A percentile compares a stretch with the other conserved stretches of the same genome.
These are phyloP conservation scores for Nomada fucata DNA, from an alignment of 2,888 invertebrate genomes.

Conservation along the genomic window DNA sequence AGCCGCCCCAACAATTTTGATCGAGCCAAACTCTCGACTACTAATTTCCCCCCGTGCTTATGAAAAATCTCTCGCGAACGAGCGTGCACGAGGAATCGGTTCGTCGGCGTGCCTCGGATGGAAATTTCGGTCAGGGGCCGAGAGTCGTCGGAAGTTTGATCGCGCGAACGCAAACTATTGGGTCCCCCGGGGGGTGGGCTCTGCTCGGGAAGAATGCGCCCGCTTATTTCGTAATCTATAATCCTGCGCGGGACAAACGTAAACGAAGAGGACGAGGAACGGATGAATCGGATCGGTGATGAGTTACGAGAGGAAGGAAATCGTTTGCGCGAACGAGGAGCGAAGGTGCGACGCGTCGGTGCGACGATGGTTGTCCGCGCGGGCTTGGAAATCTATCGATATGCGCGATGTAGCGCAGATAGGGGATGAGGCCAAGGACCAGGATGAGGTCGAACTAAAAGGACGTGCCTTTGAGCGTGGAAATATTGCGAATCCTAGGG, in stretches of 20 bases:
- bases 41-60: not conserved
- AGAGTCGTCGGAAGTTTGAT: too few species aligned
- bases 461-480: constrained; percentile 64
- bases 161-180: too few species aligned
- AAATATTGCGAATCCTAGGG: constrained; percentile 65
- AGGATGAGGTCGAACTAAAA: constrained; percentile 53
- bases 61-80: not conserved
- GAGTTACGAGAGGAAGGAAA: not conserved
- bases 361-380: not conserved
- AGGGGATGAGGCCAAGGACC: constrained; percentile 32
- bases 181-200: too few species aligned
- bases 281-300: not conserved
- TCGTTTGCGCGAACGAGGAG: not conserved
- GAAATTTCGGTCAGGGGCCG: too few species aligned
- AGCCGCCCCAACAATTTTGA: too few species aligned
- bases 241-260: not conserved
- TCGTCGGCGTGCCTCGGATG: too few species aligned
- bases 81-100: too few species aligned
- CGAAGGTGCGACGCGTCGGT: not conserved
- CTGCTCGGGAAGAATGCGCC: too few species aligned
- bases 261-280: too few species aligned
- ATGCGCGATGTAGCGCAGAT: constrained; percentile 60
- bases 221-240: too few species aligned
- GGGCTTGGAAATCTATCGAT: constrained; percentile 59
- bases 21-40: too few species aligned